A percentile compares a stretch with the other conserved stretches of the same genome.
Evolutionary conservation across 2,113 vertebrate species (phyloP).

Genomic region (Dipodomys merriami): DNA sequence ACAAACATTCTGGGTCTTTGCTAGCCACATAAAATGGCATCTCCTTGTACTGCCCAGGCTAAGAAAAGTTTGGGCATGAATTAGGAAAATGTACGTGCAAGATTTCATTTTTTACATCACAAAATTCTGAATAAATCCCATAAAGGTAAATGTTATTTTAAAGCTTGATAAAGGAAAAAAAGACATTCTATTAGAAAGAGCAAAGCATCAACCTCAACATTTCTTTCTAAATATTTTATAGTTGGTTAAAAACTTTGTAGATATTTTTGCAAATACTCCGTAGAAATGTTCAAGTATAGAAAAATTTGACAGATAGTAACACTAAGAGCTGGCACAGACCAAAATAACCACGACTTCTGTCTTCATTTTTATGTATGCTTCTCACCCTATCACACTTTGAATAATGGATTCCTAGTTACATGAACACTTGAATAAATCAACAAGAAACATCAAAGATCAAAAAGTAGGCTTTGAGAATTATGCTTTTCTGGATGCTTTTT

Average conservation of each 20-base stretch:
- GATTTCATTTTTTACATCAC: background rate
- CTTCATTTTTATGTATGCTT: background rate
- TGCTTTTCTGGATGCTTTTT: background rate
- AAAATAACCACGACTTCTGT: background rate
- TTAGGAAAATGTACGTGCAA: background rate
- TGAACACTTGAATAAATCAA: background rate
- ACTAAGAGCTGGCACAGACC: background rate
- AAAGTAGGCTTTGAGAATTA: background rate
- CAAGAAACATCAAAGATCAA: background rate
- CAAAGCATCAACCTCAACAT: conserved; percentile 6
- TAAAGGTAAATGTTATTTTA: conserved; percentile 12
- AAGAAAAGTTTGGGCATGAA: background rate
- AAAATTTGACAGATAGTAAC: background rate
- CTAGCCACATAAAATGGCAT: background rate
- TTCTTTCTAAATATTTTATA: background rate
- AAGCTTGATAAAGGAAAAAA: conserved; percentile 43
- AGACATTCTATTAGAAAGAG: conserved; percentile 9
- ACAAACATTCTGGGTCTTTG: too few species aligned
- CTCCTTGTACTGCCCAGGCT: background rate
- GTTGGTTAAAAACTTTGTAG: conserved; percentile 42
- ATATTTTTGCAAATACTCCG: conserved; percentile 46
- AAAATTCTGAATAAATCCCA: conserved; percentile 9
- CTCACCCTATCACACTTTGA: background rate
- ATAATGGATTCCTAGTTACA: background rate
- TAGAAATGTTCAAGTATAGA: background rate